These are phyloP conservation scores for Linnaemya tessellans DNA, from an alignment of 2,888 invertebrate species.

Conservation along the genomic window DNA sequence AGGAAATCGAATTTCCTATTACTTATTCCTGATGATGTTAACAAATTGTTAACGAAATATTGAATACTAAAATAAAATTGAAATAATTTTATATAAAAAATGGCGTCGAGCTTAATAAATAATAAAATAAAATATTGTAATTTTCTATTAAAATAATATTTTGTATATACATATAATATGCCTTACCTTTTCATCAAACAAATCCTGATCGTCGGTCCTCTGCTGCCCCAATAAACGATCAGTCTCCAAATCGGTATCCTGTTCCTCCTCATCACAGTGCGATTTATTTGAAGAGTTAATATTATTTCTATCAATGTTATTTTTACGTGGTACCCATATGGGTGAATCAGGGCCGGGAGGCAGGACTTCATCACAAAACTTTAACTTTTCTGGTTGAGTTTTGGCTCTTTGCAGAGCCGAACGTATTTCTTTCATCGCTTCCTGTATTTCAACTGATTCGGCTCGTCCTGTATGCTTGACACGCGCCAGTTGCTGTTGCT, in stretches of 20 bases:
- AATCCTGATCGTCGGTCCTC: slow-evolving; percentile 94
- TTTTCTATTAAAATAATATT: too few species aligned
- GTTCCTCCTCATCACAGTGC: slow-evolving; percentile 88
- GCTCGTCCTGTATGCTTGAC: slow-evolving; percentile 78
- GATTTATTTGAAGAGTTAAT: slow-evolving; percentile 72
- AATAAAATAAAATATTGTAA: too few species aligned
- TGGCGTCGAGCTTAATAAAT: too few species aligned
- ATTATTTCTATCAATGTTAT: slow-evolving; percentile 52
- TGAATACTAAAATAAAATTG: too few species aligned
- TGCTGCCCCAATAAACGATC: slow-evolving; percentile 97
- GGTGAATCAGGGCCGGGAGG: slow-evolving; percentile 81
- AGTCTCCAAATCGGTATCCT: slow-evolving; percentile 99
- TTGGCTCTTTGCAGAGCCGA: slow-evolving; percentile 87
- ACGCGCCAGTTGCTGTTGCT: slow-evolving; percentile 82
- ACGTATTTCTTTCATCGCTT: slow-evolving; percentile 92
- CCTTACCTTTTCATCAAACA: slow-evolving; percentile 89
- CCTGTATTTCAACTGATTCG: slow-evolving; percentile 85
- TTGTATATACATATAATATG: neutral
- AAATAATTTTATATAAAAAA: too few species aligned
- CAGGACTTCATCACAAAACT: slow-evolving; percentile 81
- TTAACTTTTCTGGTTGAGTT: slow-evolving; percentile 82
- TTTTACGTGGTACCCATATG: slow-evolving; percentile 82
- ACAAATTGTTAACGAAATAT: too few species aligned
- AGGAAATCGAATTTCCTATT: too few species aligned
- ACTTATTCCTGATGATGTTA: too few species aligned